phyloP scores from a whole-genome alignment of 2,888 invertebrate species.

The Leptinotarsa haldemani region DNA sequence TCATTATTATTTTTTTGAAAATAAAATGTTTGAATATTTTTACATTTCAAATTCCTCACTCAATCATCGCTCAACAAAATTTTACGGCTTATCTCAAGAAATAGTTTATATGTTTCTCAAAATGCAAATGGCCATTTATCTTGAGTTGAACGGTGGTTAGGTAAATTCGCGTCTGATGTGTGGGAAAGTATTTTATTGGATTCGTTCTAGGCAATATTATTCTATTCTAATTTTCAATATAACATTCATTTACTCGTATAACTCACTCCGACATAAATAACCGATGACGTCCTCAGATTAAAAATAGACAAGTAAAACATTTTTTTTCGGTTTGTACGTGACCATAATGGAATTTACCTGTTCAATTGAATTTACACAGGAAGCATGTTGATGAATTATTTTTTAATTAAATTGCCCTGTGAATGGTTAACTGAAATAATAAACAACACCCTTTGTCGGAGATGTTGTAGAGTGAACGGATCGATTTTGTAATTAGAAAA shows the following conservation, averaged over 20 bases:
- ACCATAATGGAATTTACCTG: conserved; percentile 8
- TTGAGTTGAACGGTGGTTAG: too few relatives aligned
- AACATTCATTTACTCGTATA: not conserved
- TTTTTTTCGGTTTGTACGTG: conserved; percentile 4
- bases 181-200: too few relatives aligned
- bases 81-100: too few relatives aligned
- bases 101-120: too few relatives aligned
- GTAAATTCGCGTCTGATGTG: too few relatives aligned
- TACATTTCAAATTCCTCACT: too few relatives aligned
- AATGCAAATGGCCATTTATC: too few relatives aligned
- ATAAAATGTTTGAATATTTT: too few relatives aligned
- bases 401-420: conserved; percentile 10
- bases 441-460: not conserved
- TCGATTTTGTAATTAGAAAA: conserved; percentile 10
- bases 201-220: too few relatives aligned
- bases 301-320: not conserved
- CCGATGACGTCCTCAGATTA: not conserved
- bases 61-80: too few relatives aligned
- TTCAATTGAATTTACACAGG: conserved; percentile 13
- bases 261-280: not conserved
- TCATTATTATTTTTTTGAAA: too few relatives aligned
- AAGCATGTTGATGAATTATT: conserved; percentile 9
- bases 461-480: not conserved
- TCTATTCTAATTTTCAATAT: not conserved
- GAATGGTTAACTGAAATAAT: conserved; percentile 7